These are phyloP conservation scores for Andrena bucephala DNA, from an alignment of 2,888 invertebrate genomes.

Conservation along the genomic window DNA sequence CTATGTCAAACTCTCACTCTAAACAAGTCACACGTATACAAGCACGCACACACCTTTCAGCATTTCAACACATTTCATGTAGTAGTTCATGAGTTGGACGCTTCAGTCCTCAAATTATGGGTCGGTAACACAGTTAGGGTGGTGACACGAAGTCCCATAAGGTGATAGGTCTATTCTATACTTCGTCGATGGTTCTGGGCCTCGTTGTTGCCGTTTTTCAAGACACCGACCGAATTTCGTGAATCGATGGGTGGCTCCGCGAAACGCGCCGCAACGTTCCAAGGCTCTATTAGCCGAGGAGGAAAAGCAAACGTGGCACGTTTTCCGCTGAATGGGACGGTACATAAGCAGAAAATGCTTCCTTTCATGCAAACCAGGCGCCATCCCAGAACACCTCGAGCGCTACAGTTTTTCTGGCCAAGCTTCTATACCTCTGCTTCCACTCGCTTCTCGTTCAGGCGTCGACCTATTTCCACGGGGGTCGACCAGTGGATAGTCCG, in stretches of 20 bases:
- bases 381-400: not conserved
- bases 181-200: no score
- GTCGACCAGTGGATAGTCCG: slow-evolving; percentile 6
- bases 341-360: not conserved
- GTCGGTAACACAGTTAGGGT: no score
- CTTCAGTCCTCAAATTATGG: no score
- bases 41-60: no score
- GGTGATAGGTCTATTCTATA: no score
- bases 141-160: no score
- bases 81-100: no score
- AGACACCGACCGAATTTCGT: slow-evolving; percentile 3
- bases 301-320: not conserved
- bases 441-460: not conserved
- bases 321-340: not conserved
- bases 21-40: no score
- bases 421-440: slow-evolving; percentile 6
- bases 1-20: no score
- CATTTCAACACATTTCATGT: no score
- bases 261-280: no score
- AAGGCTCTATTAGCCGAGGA: not conserved
- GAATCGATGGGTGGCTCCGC: no score
- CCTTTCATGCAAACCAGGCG: not conserved
- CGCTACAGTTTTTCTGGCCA: slow-evolving; percentile 18
- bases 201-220: slow-evolving; percentile 11
- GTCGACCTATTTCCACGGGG: slow-evolving; percentile 31